Conservation (phyloP, 2,113 vertebrate genomes). For the Ciconia maguari region DNA sequence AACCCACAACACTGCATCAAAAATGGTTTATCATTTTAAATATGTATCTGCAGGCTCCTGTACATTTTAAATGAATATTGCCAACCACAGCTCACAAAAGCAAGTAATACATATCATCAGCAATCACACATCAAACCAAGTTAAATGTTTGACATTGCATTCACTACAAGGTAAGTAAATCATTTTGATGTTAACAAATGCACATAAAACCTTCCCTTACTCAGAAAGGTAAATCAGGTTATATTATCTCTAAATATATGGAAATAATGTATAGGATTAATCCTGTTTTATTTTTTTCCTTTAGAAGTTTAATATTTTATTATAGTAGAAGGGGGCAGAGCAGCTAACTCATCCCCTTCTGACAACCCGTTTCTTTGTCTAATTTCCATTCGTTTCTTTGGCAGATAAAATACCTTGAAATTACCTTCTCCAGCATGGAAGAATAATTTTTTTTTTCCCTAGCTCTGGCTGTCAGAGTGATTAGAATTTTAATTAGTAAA, state of each 20-base stretch:
- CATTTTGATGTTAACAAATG: conserved; percentile 28
- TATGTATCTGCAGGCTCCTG: neutral
- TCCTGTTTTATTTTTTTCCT: neutral
- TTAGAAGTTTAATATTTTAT: conserved; percentile 54
- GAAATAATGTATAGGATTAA: neutral
- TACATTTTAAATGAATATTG: conserved; percentile 40
- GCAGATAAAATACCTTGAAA: conserved; percentile 82
- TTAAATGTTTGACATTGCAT: conserved; percentile 42
- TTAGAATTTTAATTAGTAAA: conserved; percentile 86
- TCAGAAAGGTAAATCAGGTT: conserved; percentile 16
- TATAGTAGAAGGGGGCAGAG: conserved; percentile 29
- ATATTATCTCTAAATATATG: conserved; percentile 1
- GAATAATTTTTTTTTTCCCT: conserved; percentile 64
- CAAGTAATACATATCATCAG: neutral
- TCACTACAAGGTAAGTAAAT: conserved; percentile 31
- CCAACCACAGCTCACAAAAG: conserved; percentile 22
- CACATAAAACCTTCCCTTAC: conserved; percentile 1
- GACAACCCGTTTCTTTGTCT: conserved; percentile 74
- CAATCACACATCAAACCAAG: conserved; percentile 36
- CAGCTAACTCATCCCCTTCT: conserved; percentile 57
- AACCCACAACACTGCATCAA: neutral
- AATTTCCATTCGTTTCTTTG: conserved; percentile 71
- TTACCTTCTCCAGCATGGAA: conserved; percentile 76
- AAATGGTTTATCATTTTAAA: conserved; percentile 28
- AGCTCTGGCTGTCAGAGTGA: conserved; percentile 75